Conservation (phyloP, 2,797 vertebrate species). For the Synanceia verrucosa region DNA sequence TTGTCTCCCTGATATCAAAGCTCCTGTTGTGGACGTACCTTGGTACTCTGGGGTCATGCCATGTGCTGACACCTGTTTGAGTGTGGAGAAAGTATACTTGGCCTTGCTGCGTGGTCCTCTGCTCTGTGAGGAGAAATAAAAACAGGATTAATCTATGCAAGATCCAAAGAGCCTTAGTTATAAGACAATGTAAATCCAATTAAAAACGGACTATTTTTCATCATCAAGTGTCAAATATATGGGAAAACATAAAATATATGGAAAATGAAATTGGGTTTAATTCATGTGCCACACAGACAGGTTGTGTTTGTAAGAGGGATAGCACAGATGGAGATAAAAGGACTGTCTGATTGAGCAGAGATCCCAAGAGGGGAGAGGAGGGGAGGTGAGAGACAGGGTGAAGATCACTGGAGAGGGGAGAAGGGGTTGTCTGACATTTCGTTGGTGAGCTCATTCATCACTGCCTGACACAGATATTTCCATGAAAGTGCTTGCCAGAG, state of each 20-base stretch:
- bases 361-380: slow-evolving; percentile 25
- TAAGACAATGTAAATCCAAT: neutral
- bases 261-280: slow-evolving; percentile 16
- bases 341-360: slow-evolving; percentile 33
- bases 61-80: slow-evolving; percentile 98
- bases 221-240: slow-evolving; percentile 1
- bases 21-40: slow-evolving; percentile 79
- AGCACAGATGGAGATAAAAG: slow-evolving; percentile 54
- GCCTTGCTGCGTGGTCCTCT: slow-evolving; percentile 97
- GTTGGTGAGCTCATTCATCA: slow-evolving; percentile 69
- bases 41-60: slow-evolving; percentile 97
- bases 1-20: neutral
- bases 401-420: slow-evolving; percentile 44
- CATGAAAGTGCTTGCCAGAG: slow-evolving; percentile 50
- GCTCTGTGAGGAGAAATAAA: slow-evolving; percentile 84
- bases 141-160: neutral
- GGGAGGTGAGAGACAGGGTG: slow-evolving; percentile 40
- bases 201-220: neutral
- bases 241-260: slow-evolving; percentile 3
- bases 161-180: neutral
- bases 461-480: slow-evolving; percentile 66
- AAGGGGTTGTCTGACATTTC: slow-evolving; percentile 55
- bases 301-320: slow-evolving; percentile 35
- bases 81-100: slow-evolving; percentile 99
- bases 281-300: slow-evolving; percentile 27